Percentiles rank a stretch among this genome's conserved stretches.
phyloP scores from a whole-genome alignment of 2,797 vertebrate genomes.

The Varecia variegata region DNA sequence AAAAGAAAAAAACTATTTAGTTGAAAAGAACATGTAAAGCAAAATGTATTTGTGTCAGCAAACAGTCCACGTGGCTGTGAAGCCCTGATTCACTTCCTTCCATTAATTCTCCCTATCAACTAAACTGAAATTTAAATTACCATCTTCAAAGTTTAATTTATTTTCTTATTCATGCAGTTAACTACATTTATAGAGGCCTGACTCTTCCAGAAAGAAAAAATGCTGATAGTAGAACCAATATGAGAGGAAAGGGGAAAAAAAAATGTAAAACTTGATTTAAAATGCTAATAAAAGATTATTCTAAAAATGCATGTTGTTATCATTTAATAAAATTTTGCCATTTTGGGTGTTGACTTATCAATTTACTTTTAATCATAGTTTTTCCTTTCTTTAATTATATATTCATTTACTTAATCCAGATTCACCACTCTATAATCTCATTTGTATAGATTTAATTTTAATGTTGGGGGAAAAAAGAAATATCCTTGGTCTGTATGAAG shows the following conservation, averaged over 20 bases:
- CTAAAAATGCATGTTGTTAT: not conserved
- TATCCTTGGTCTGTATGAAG: not conserved
- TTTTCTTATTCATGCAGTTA: constrained; percentile 75
- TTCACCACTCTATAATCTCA: not conserved
- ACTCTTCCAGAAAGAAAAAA: constrained; percentile 39
- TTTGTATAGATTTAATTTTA: not conserved
- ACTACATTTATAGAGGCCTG: constrained; percentile 57
- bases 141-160: constrained; percentile 75
- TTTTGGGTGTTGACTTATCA: not conserved
- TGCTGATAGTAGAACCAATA: constrained; percentile 43
- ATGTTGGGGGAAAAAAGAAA: not conserved
- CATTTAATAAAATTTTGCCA: constrained; percentile 25
- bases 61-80: not conserved
- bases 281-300: constrained; percentile 31
- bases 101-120: constrained; percentile 60
- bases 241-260: not conserved
- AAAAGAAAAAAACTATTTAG: not conserved
- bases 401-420: not conserved
- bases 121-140: constrained; percentile 71
- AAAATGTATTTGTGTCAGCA: constrained; percentile 65
- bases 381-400: not conserved
- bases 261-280: constrained; percentile 1
- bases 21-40: not conserved
- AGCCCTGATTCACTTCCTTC: constrained; percentile 57
- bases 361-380: constrained; percentile 21